Evolutionary conservation across 2,113 vertebrate species (phyloP).

Genomic region (Notechis scutatus): DNA sequence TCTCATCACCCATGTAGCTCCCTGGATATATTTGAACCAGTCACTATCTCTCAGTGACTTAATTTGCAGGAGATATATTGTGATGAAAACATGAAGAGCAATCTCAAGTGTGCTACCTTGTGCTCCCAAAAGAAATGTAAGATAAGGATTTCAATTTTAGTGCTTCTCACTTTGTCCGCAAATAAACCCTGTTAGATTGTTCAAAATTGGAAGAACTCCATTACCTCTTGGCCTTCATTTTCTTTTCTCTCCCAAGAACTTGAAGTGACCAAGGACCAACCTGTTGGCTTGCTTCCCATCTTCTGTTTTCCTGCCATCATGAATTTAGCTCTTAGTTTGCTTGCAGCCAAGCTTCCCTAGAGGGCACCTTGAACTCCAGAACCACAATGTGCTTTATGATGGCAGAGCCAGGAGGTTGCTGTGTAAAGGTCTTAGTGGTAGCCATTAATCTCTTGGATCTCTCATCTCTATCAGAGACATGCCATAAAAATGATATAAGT

Average conservation of each 20-base stretch:
- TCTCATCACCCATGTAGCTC: neutral
- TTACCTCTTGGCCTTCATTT: neutral
- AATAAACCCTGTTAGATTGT: neutral
- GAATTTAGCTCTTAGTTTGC: neutral
- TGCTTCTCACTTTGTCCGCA: neutral
- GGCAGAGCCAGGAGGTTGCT: conserved; percentile 28
- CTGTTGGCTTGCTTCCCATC: neutral
- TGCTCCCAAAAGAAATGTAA: neutral
- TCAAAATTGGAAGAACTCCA: neutral
- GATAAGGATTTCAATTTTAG: neutral
- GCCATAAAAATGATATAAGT: conserved; percentile 71
- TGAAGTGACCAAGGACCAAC: neutral
- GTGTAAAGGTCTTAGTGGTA: conserved; percentile 17
- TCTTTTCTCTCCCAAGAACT: neutral
- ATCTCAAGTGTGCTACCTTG: neutral
- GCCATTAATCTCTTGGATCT: conserved; percentile 66
- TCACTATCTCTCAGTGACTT: neutral
- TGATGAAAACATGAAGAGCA: neutral
- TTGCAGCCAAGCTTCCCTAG: conserved; percentile 19
- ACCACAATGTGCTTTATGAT: conserved; percentile 7
- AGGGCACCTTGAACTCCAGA: conserved; percentile 54
- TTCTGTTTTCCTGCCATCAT: neutral
- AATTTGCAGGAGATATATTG: neutral
- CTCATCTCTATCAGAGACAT: conserved; percentile 66
- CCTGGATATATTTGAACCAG: neutral